Evolutionary conservation across 2,113 vertebrate genomes (phyloP), one percentile per base, ranked within the genome.

Genomic region (Prinia subflava): DNA sequence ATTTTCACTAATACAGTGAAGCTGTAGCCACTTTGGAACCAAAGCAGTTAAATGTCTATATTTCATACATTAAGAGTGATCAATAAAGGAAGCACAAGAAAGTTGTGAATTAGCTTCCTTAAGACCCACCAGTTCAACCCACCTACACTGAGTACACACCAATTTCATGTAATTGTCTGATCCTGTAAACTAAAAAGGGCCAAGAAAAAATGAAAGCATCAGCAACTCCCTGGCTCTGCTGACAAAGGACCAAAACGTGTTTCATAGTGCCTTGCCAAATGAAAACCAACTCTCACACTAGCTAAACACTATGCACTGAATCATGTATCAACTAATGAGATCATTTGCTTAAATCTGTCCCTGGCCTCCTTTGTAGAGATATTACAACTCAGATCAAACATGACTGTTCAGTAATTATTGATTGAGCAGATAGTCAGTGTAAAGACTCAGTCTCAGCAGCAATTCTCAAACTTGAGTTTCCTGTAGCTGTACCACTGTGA

Each of bases 91-190:
- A 97, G 82, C 53, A 96, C 1, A 9, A 96, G 89, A 83, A 97
- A 98, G 80, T 74, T 96, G 95, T 93, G 96, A 97, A 97, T 96
- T 97, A 95, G 84, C 92, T 88, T 88, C 82, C 88, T 96, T 88
- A 94, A 96, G 87, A 95, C 44, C 46, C 64, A 89, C 31, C 77
- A 92, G 76, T 86, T 94, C 88, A 97, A 87, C 59, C 55, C 85
- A 96, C 62, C 89, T 95, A 87, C 74, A 67, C 65, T 25, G 92
- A 96, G 80, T 55, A 92, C 69, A 96, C 84, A 96, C 97, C 97
- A 90, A 97, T 97, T 96, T 96, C 77, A 90, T 47, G 84, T 96
- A 96, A 96, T 89, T 92, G 91, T 86, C 96, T 94, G 93, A 91
- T 96, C 87, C 90, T 95, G 64, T 88, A 96, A 77, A 78, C 92